A percentile compares a stretch with the other conserved stretches of the same genome.
These are phyloP conservation scores for Lordiphosa mommai DNA, from an alignment of 1,140 invertebrate genomes.

Conservation along the genomic window DNA sequence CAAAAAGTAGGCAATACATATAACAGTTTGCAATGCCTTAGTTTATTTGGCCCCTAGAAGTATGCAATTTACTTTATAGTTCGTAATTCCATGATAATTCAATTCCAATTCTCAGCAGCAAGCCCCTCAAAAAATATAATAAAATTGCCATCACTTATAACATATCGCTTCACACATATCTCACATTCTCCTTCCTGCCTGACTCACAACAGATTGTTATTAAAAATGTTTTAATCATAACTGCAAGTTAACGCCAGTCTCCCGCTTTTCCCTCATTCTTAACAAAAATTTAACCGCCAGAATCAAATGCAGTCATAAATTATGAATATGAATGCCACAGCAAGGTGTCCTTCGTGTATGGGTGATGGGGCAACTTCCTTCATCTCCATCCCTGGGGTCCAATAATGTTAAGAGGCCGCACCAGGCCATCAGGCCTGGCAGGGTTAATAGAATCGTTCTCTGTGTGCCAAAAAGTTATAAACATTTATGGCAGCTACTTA, in stretches of 20 bases:
- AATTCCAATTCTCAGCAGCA: too few species aligned
- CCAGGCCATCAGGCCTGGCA: conserved; percentile 15
- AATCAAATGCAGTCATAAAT: conserved; percentile 59
- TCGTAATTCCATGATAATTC: too few species aligned
- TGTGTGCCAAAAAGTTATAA: conserved; percentile 61
- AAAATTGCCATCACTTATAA: too few species aligned
- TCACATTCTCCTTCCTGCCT: too few species aligned
- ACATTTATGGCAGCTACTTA: conserved; percentile 77
- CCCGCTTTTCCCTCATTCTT: conserved; percentile 21
- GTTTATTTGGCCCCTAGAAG: too few species aligned
- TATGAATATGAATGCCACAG: conserved; percentile 65
- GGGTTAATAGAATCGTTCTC: conserved; percentile 61
- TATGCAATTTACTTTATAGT: too few species aligned
- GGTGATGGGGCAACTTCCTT: background rate
- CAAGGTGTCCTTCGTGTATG: conserved; percentile 45
- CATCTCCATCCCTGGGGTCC: conserved; percentile 46
- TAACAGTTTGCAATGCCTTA: too few species aligned
- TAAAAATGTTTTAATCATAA: conserved; percentile 44
- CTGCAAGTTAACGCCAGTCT: conserved; percentile 28
- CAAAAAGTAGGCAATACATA: too few species aligned
- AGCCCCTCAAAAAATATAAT: too few species aligned
- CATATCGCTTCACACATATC: too few species aligned
- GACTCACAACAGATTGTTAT: conserved; percentile 16
- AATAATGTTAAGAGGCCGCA: conserved; percentile 54
- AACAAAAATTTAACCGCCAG: too few species aligned